These are phyloP conservation scores for Macrochelys suwanniensis DNA, from an alignment of 2,797 vertebrate species.

Conservation along the genomic window DNA sequence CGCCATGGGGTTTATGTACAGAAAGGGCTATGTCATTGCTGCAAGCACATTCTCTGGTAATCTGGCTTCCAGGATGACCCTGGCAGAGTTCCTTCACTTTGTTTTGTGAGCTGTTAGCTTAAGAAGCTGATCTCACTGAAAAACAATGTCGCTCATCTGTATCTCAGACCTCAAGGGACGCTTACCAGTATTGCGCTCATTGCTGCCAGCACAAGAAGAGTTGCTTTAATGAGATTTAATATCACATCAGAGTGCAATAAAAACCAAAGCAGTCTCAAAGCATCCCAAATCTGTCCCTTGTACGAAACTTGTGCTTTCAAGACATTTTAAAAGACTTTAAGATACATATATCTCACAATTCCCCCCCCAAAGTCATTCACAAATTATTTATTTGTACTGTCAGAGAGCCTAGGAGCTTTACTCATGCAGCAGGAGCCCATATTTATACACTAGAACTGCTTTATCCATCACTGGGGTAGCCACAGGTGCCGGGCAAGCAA, in stretches of 20 bases:
- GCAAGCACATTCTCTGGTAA: not conserved
- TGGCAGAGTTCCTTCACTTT: conserved; percentile 35
- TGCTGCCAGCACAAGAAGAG: conserved; percentile 39
- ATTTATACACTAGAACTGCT: not conserved
- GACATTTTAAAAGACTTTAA: conserved; percentile 1
- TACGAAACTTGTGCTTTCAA: not conserved
- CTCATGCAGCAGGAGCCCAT: not conserved
- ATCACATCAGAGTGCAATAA: conserved; percentile 49
- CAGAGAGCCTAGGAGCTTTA: not conserved
- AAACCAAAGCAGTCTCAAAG: conserved; percentile 16
- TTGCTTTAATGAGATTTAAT: conserved; percentile 63
- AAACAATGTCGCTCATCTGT: not conserved
- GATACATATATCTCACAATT: not conserved
- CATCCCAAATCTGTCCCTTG: not conserved
- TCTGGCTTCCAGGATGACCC: conserved; percentile 27
- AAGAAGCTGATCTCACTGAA: conserved; percentile 38
- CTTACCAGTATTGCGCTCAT: conserved; percentile 44
- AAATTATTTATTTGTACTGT: not conserved
- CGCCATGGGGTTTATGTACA: not conserved
- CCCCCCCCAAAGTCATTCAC: not conserved
- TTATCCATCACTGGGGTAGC: not conserved
- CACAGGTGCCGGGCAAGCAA: not conserved
- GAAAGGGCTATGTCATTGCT: not conserved
- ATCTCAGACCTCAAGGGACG: conserved; percentile 37
- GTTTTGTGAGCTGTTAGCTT: not conserved